These are phyloP conservation scores for Aurelia sp. DNA, from an alignment of 30 jellyfish, hydroid and myxozoan genomes.

Conservation along the genomic window DNA sequence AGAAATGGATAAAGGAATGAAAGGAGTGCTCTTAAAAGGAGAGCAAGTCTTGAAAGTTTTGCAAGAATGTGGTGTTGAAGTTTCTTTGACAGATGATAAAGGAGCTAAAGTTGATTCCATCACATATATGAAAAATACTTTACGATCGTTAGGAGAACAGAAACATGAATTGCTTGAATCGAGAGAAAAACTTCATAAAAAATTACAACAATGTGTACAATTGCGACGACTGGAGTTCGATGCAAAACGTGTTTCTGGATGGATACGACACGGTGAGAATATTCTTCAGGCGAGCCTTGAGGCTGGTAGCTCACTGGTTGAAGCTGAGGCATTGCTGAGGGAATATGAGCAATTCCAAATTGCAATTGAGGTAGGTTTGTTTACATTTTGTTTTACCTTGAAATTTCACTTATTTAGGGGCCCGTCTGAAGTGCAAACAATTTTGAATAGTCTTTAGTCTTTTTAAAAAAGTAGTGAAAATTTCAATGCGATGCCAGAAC, in stretches of 20 bases:
- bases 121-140: constrained; percentile 68
- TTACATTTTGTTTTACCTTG: too few relatives aligned
- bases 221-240: constrained; percentile 89
- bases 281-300: constrained; percentile 92
- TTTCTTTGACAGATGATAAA: constrained; percentile 69
- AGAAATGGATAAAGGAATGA: constrained; percentile 76
- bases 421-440: too few relatives aligned
- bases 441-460: too few relatives aligned
- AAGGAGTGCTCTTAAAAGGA: constrained; percentile 58
- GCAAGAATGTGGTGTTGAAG: constrained; percentile 87
- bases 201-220: constrained; percentile 77
- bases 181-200: constrained; percentile 57
- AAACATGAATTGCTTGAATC: constrained; percentile 68
- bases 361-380: constrained; percentile 90
- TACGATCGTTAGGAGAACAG: constrained; percentile 59
- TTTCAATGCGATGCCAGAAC: too few relatives aligned
- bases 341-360: constrained; percentile 96
- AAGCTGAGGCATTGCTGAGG: constrained; percentile 97
- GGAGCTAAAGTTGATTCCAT: constrained; percentile 72
- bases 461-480: too few relatives aligned
- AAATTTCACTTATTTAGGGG: too few relatives aligned
- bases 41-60: constrained; percentile 71
- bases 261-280: constrained; percentile 96
- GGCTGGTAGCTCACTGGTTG: constrained; percentile 93
- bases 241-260: constrained; percentile 94